Evolutionary conservation across 2,888 invertebrate species (phyloP).

Genomic region (Thymelicus lineola): DNA sequence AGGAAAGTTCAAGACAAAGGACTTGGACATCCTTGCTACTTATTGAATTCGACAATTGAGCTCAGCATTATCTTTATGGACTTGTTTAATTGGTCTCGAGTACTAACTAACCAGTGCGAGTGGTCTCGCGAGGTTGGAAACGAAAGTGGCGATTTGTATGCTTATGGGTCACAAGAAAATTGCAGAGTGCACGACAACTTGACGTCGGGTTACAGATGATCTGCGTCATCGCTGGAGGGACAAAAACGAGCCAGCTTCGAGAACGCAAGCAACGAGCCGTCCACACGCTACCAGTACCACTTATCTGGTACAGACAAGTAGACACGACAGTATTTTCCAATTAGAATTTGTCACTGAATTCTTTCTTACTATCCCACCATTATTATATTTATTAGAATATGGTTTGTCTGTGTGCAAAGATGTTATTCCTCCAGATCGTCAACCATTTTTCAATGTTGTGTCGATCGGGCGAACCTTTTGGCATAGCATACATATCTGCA

Average conservation of each 20-base stretch:
- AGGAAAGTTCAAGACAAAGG: too few species aligned
- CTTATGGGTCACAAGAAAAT: conserved; percentile 20
- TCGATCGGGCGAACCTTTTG: too few species aligned
- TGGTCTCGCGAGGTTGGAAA: conserved; percentile 14
- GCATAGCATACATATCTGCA: too few species aligned
- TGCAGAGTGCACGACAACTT: conserved; percentile 19
- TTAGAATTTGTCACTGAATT: too few species aligned
- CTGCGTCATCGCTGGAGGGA: neutral
- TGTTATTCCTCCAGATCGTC: too few species aligned
- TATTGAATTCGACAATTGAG: too few species aligned
- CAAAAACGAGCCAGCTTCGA: neutral
- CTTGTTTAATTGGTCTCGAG: neutral
- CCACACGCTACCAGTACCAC: neutral
- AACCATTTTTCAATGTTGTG: too few species aligned
- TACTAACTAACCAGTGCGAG: neutral
- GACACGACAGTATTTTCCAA: too few species aligned
- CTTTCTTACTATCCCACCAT: too few species aligned
- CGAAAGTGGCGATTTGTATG: conserved; percentile 30
- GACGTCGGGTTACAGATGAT: conserved; percentile 3
- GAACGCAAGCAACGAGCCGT: neutral
- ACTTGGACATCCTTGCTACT: too few species aligned
- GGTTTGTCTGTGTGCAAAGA: too few species aligned
- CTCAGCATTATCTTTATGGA: neutral
- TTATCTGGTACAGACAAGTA: neutral
- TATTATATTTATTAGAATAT: too few species aligned